Evolutionary conservation across 2,888 invertebrate species (phyloP).

Genomic region (Lasius platythorax): DNA sequence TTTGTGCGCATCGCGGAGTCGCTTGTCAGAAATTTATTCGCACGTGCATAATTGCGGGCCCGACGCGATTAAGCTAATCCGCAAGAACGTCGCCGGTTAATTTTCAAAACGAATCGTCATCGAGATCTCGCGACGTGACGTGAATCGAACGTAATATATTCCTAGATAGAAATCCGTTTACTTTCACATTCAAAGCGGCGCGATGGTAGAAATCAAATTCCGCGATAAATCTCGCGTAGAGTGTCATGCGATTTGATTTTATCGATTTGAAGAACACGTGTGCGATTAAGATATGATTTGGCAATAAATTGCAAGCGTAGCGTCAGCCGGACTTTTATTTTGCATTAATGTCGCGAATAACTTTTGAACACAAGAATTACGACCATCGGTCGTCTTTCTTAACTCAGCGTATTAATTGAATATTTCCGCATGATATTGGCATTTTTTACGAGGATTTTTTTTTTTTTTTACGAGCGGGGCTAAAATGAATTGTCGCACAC

Average conservation of each 20-base stretch:
- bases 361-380: background rate
- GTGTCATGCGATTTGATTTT: background rate
- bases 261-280: background rate
- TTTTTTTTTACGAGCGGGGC: background rate
- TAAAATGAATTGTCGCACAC: background rate
- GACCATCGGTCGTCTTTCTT: background rate
- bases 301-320: background rate
- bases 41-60: conserved; percentile 23
- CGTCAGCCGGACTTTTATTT: background rate
- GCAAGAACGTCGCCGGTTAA: background rate
- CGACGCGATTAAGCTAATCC: conserved; percentile 8
- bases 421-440: background rate
- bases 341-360: background rate
- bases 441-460: conserved; percentile 3
- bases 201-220: background rate
- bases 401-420: conserved; percentile 8
- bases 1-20: conserved; percentile 35
- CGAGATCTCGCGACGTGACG: conserved; percentile 1
- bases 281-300: background rate
- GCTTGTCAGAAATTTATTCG: conserved; percentile 44
- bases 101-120: background rate
- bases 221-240: background rate
- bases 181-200: background rate
- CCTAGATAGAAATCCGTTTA: background rate
- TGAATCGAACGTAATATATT: background rate